Percentiles rank a stretch among this genome's conserved stretches.
These are phyloP conservation scores for Cataglyphis livida DNA, from an alignment of 2,888 invertebrate species.

Conservation along the genomic window DNA sequence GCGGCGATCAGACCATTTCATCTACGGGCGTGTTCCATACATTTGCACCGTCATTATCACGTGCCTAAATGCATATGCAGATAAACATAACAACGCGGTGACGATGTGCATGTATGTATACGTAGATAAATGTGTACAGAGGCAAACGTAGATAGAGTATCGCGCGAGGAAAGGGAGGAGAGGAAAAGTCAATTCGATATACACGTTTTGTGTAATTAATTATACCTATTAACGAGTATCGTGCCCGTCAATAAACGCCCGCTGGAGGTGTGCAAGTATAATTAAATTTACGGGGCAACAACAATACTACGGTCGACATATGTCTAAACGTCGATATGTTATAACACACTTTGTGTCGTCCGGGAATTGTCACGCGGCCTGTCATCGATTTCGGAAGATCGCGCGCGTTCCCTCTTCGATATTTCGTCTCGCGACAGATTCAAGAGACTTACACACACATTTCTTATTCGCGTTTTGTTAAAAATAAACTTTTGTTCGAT, in stretches of 20 bases:
- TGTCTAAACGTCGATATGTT: constrained; percentile 56
- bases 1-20: constrained; percentile 34
- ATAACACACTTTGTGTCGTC: constrained; percentile 53
- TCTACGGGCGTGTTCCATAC: constrained; percentile 15
- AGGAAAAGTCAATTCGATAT: constrained; percentile 55
- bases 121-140: constrained; percentile 7
- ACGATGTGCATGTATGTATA: neutral
- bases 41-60: constrained; percentile 15
- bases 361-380: constrained; percentile 59
- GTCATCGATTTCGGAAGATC: constrained; percentile 25
- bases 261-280: constrained; percentile 51
- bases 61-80: neutral
- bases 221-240: constrained; percentile 71
- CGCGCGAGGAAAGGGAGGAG: neutral
- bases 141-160: neutral
- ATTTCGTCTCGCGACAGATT: constrained; percentile 10
- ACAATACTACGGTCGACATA: constrained; percentile 65
- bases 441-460: neutral
- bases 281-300: constrained; percentile 70
- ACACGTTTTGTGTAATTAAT: constrained; percentile 72
- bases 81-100: constrained; percentile 11
- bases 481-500: neutral
- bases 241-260: constrained; percentile 65
- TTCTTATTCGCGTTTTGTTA: neutral
- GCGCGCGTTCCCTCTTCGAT: neutral